Conservation (phyloP, 2,797 vertebrate species). For the Sphaeramia orbicularis region DNA sequence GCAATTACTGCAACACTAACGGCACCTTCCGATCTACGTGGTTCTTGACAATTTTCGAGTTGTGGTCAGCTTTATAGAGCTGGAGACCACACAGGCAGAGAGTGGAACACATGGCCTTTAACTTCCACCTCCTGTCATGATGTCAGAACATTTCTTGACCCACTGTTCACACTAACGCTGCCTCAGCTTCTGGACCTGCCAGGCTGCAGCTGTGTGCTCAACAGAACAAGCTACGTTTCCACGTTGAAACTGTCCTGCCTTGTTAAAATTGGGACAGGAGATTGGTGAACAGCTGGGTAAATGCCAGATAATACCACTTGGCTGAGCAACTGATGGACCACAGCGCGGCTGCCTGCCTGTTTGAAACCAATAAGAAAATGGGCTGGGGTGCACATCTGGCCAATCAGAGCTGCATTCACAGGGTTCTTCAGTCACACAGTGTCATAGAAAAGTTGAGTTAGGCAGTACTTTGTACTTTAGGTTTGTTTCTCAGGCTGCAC, state of each 20-base stretch:
- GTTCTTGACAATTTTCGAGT: slow-evolving; percentile 68
- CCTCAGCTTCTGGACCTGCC: slow-evolving; percentile 31
- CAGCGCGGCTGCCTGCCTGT: slow-evolving; percentile 34
- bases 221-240: slow-evolving; percentile 50
- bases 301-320: slow-evolving; percentile 51
- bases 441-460: slow-evolving; percentile 32
- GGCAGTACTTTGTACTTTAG: slow-evolving; percentile 8
- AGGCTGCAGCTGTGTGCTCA: slow-evolving; percentile 43
- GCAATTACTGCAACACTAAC: neutral
- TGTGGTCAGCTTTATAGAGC: slow-evolving; percentile 26
- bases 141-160: slow-evolving; percentile 64
- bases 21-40: slow-evolving; percentile 23
- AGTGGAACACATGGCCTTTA: slow-evolving; percentile 56
- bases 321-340: slow-evolving; percentile 37
- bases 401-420: slow-evolving; percentile 75
- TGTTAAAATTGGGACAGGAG: slow-evolving; percentile 51
- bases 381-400: slow-evolving; percentile 38
- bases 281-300: slow-evolving; percentile 62
- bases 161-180: slow-evolving; percentile 48
- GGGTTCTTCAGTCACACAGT: slow-evolving; percentile 36
- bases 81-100: slow-evolving; percentile 31
- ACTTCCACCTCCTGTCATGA: slow-evolving; percentile 52
- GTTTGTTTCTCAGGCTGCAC: slow-evolving; percentile 1
- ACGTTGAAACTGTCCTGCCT: slow-evolving; percentile 54
- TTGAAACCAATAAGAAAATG: slow-evolving; percentile 28